These are phyloP conservation scores for Xiphophorus maculatus DNA, from an alignment of 2,113 vertebrate species.

Conservation along the genomic window DNA sequence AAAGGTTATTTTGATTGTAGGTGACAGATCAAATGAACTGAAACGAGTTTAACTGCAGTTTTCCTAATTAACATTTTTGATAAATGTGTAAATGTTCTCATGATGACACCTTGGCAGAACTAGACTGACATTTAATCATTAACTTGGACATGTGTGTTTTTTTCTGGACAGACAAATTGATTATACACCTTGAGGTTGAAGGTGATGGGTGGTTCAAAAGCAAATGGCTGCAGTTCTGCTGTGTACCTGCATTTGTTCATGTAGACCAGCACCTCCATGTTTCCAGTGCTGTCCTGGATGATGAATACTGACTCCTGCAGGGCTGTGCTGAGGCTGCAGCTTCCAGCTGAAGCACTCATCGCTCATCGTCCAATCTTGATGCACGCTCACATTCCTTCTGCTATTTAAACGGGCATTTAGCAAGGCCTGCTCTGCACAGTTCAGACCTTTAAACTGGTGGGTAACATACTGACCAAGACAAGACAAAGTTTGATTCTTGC, in stretches of 20 bases:
- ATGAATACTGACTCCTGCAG: conserved; percentile 70
- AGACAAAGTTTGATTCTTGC: background rate
- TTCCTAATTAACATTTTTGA: background rate
- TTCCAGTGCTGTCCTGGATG: conserved; percentile 58
- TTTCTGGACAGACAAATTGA: conserved; percentile 50
- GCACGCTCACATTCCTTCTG: background rate
- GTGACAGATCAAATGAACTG: too few relatives aligned
- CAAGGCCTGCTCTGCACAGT: conserved; percentile 7
- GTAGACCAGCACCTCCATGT: conserved; percentile 28
- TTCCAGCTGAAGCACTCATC: conserved; percentile 40
- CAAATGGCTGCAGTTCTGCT: conserved; percentile 22
- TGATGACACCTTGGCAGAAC: background rate
- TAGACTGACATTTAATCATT: conserved; percentile 1
- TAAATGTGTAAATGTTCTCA: background rate
- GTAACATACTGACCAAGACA: conserved; percentile 20
- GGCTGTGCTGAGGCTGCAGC: conserved; percentile 67
- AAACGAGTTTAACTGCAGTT: background rate
- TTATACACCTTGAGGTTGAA: conserved; percentile 43
- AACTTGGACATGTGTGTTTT: background rate
- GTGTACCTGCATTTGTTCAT: conserved; percentile 19
- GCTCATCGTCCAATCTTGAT: conserved; percentile 42
- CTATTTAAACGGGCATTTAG: conserved; percentile 8
- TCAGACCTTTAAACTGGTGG: conserved; percentile 3
- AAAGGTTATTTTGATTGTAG: background rate
- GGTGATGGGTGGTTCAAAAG: conserved; percentile 33